These are phyloP conservation scores for Thermophis baileyi DNA, from an alignment of 2,113 vertebrate genomes.

Conservation along the genomic window DNA sequence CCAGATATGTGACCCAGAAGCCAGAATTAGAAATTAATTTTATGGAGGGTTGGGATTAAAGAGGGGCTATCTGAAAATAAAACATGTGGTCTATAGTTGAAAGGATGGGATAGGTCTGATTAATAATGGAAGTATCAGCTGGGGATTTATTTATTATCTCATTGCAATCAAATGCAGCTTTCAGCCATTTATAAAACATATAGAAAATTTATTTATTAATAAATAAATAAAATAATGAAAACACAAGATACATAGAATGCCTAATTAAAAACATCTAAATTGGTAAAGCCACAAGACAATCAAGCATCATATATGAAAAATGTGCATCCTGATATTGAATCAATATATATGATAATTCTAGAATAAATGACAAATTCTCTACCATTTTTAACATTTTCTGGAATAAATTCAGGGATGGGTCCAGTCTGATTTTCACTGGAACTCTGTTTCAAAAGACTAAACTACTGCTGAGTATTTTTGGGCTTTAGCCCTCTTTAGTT, in stretches of 20 bases:
- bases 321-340: not conserved
- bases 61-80: not conserved
- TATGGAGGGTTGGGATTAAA: not conserved
- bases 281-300: not conserved
- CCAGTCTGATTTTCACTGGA: not conserved
- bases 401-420: not conserved
- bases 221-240: not conserved
- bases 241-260: not conserved
- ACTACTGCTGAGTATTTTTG: not conserved
- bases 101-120: not conserved
- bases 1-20: not conserved
- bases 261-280: not conserved
- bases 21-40: not conserved
- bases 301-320: not conserved
- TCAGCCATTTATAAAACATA: not conserved
- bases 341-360: not conserved
- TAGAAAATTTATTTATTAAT: not conserved
- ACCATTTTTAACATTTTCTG: not conserved
- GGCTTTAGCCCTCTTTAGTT: not conserved
- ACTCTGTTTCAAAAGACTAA: not conserved
- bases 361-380: not conserved
- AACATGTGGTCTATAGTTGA: not conserved
- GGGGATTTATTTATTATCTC: not conserved
- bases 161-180: not conserved
- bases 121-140: not conserved